A percentile compares a stretch with the other conserved stretches of the same genome.
Evolutionary conservation across 2,113 vertebrate genomes (phyloP).

Genomic region (Pedetes capensis): DNA sequence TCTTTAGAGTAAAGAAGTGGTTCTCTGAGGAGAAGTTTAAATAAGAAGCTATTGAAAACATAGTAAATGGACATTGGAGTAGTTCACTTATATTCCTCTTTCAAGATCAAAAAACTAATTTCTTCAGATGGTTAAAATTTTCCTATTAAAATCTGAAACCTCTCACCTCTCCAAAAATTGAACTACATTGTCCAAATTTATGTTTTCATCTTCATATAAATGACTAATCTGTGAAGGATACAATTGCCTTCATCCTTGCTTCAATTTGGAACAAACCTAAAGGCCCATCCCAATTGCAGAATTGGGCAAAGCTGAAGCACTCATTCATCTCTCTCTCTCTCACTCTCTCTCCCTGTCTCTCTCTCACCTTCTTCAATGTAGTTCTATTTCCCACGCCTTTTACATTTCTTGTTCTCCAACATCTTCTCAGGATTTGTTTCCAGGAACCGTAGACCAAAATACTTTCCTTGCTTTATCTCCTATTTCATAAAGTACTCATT

Average conservation of each 20-base stretch:
- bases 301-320: not conserved
- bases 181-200: not conserved
- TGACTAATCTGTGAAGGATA: not conserved
- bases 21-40: not conserved
- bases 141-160: not conserved
- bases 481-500: not conserved
- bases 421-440: not conserved
- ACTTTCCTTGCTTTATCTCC: not conserved
- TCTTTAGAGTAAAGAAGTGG: not conserved
- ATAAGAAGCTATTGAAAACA: not conserved
- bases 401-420: not conserved
- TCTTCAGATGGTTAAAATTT: not conserved
- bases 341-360: no score
- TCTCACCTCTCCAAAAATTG: not conserved
- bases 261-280: not conserved
- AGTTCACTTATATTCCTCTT: not conserved
- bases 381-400: not conserved
- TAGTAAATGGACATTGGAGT: not conserved
- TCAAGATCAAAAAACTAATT: not conserved
- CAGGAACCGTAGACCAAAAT: not conserved
- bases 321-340: no score
- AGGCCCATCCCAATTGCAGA: rapidly evolving
- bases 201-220: rapidly evolving
- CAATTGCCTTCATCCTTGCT: rapidly evolving
- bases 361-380: not conserved